Base-by-base conservation (phyloP, 2,888 invertebrate genomes). In the Drosophila nigritarsus region DNA sequence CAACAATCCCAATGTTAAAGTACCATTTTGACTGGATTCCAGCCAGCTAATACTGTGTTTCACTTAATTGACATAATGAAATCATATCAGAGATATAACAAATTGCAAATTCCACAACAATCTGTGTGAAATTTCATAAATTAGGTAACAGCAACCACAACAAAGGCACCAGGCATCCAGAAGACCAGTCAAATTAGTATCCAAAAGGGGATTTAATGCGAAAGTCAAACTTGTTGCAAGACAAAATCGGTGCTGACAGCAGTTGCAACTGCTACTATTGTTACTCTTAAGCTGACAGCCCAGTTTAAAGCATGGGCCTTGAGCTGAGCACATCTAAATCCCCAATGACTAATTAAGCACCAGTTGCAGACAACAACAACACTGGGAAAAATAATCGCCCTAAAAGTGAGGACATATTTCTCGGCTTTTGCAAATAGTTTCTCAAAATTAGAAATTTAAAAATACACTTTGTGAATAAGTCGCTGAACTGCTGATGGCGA, bases 271-370 rank as follows among this genome's bases (percentile, higher is more conserved):
- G 20, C n/a, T 34, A 24, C 5, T 20, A 6, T 20, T 42, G 20
- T 11, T 11, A 2, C 11, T 6, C 20, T 36, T 42, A 32, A 59
- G 56, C 75, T 62, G 68, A 59, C 53, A 76, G 71, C 42, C 24
- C 48, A 65, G 34, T 38, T 56, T 51, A 71, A 55, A 62, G 36
- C 9, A 48, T 34, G 15, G 75, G 64, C 62, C 50, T 9, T 15
- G 32, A n/a, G 18, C 20, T 18, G 8, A 58, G 48, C 38, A 61
- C 36, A 74, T 68, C 59, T 62, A 71, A 82, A 74, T 80, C 78
- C 67, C 68, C n/a, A 62, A 69, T 27, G 74, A 62, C 78, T 82
- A 82, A 80, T 80, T 80, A 80, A 72, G 78, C 73, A 55, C 29
- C 48, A 62, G 42, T 24, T 42, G 32, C 18, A 54, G 61, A 45